Percentiles rank a stretch among this genome's conserved stretches.
phyloP scores from a whole-genome alignment of 2,797 vertebrate species.

The Florisuga fusca region DNA sequence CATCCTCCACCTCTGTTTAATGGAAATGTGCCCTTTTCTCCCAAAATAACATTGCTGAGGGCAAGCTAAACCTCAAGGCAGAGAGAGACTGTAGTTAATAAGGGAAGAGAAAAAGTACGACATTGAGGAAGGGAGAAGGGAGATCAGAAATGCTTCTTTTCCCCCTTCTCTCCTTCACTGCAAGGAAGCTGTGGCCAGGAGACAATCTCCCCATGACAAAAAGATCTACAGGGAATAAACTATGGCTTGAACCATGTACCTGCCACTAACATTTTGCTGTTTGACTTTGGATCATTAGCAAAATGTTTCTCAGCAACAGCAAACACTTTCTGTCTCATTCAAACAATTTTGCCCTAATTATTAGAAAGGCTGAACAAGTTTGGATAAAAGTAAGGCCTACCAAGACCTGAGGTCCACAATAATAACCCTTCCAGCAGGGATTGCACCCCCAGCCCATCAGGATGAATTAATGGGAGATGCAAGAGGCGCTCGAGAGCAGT shows the following conservation, averaged over 20 bases:
- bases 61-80: neutral
- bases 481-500: neutral
- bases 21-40: neutral
- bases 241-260: neutral
- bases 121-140: neutral
- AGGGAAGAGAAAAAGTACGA: neutral
- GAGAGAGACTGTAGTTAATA: neutral
- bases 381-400: neutral
- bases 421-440: neutral
- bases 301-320: neutral
- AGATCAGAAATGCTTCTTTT: neutral
- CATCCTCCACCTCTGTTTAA: rapidly evolving
- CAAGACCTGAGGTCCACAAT: neutral
- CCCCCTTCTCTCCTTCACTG: neutral
- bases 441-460: neutral
- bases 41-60: rapidly evolving
- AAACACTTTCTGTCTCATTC: neutral
- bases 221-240: neutral
- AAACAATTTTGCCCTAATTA: neutral
- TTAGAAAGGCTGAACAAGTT: neutral
- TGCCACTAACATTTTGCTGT: neutral
- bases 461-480: rapidly evolving
- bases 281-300: neutral
- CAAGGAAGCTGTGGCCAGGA: neutral
- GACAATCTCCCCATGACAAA: rapidly evolving